A percentile compares a stretch with the other conserved stretches of the same genome.
These are phyloP conservation scores for Cygnus atratus DNA, from an alignment of 2,113 vertebrate species.

Conservation along the genomic window DNA sequence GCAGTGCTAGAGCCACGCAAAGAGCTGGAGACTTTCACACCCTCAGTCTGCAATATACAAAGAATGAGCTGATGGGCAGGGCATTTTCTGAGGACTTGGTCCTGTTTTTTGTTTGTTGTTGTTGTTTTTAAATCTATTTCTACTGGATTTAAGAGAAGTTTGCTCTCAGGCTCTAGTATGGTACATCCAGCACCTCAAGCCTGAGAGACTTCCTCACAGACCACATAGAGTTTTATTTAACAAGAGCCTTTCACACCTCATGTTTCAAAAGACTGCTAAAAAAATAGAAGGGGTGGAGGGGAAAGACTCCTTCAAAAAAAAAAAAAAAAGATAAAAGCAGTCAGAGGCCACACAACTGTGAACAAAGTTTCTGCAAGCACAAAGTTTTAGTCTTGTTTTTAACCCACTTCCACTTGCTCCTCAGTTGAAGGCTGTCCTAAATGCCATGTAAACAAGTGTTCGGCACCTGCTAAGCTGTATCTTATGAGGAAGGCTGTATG, in stretches of 20 bases:
- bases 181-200: neutral
- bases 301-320: neutral
- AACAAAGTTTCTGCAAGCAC: neutral
- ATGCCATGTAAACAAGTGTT: accelerated
- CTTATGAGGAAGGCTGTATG: neutral
- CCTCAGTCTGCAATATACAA: neutral
- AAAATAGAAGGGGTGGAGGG: neutral
- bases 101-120: neutral
- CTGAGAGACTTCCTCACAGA: neutral
- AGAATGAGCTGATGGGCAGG: neutral
- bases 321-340: neutral
- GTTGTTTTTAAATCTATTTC: neutral
- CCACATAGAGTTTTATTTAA: neutral
- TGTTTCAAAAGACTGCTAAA: neutral
- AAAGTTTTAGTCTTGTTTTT: neutral
- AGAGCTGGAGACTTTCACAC: neutral
- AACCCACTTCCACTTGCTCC: neutral
- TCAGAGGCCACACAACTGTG: neutral
- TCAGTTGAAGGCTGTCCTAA: neutral
- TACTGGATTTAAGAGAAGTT: neutral
- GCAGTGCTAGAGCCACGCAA: neutral
- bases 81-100: neutral
- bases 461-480: neutral
- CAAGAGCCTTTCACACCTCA: neutral
- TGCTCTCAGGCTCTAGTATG: neutral